Conservation (phyloP, 2,888 invertebrate genomes). For the Epiblema foenella region DNA sequence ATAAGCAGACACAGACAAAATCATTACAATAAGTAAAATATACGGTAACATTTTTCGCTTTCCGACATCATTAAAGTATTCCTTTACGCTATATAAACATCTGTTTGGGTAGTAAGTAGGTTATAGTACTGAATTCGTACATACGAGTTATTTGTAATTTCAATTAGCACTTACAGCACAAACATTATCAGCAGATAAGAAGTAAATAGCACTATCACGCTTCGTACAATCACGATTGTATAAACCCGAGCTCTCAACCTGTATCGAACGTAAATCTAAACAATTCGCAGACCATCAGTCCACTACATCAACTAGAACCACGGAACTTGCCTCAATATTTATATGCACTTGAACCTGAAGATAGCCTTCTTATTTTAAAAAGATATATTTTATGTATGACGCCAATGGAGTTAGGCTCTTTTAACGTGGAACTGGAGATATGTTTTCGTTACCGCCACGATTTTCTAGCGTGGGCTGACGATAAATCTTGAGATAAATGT, state of each 20-base stretch:
- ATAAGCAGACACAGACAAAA: too few species aligned
- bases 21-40: too few species aligned
- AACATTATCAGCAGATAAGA: slow-evolving; percentile 21
- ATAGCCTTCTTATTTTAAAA: not conserved
- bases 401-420: slow-evolving; percentile 15
- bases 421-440: slow-evolving; percentile 22
- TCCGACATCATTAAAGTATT: too few species aligned
- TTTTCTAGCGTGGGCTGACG: slow-evolving; percentile 57
- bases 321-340: slow-evolving; percentile 38
- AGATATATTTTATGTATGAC: not conserved
- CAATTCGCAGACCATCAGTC: slow-evolving; percentile 27
- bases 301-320: slow-evolving; percentile 26
- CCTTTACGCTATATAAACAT: too few species aligned
- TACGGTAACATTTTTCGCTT: too few species aligned
- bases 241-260: not conserved
- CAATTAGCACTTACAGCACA: not conserved
- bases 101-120: too few species aligned
- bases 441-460: slow-evolving; percentile 51
- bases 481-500: slow-evolving; percentile 63
- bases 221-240: slow-evolving; percentile 26
- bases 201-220: slow-evolving; percentile 28
- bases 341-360: slow-evolving; percentile 60
- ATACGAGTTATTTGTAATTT: slow-evolving; percentile 4
- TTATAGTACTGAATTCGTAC: too few species aligned
- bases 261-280: slow-evolving; percentile 34